Percentiles rank a stretch among this genome's conserved stretches.
phyloP scores from a whole-genome alignment of 2,888 invertebrate species.

The Lithophane ornitopus region DNA sequence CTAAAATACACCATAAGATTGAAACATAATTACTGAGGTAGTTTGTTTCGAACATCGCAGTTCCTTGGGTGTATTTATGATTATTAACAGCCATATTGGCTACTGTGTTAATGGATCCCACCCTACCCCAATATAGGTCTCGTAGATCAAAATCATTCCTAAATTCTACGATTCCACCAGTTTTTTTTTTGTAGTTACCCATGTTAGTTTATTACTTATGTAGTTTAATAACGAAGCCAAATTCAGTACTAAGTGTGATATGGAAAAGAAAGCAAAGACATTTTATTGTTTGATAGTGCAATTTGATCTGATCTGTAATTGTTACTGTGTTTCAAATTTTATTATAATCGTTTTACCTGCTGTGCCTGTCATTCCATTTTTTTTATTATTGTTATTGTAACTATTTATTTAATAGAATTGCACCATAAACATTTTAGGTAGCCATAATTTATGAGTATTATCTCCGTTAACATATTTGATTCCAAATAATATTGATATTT shows the following conservation, averaged over 20 bases:
- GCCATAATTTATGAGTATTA: constrained; percentile 71
- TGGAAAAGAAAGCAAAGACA: constrained; percentile 77
- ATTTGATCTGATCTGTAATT: constrained; percentile 85
- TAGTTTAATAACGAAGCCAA: constrained; percentile 82
- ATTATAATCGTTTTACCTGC: constrained; percentile 75
- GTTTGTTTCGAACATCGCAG: constrained; percentile 65
- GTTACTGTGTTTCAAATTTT: constrained; percentile 82
- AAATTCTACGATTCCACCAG: constrained; percentile 80
- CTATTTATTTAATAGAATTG: constrained; percentile 64
- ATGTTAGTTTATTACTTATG: constrained; percentile 75
- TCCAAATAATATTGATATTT: constrained; percentile 66
- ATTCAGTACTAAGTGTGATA: constrained; percentile 85
- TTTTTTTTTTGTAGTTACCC: constrained; percentile 81
- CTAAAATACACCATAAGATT: constrained; percentile 87
- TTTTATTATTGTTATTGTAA: constrained; percentile 67
- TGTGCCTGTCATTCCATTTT: constrained; percentile 83
- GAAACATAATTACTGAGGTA: constrained; percentile 81
- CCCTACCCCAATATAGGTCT: constrained; percentile 72
- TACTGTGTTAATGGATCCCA: constrained; percentile 73
- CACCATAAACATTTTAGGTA: constrained; percentile 65
- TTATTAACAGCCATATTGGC: constrained; percentile 65
- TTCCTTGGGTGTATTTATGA: constrained; percentile 63
- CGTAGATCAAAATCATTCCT: constrained; percentile 78
- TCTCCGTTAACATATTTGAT: constrained; percentile 59
- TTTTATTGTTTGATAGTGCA: constrained; percentile 76